Evolutionary conservation across 2,797 vertebrate species (phyloP).

Genomic region (Anguilla marmorata): DNA sequence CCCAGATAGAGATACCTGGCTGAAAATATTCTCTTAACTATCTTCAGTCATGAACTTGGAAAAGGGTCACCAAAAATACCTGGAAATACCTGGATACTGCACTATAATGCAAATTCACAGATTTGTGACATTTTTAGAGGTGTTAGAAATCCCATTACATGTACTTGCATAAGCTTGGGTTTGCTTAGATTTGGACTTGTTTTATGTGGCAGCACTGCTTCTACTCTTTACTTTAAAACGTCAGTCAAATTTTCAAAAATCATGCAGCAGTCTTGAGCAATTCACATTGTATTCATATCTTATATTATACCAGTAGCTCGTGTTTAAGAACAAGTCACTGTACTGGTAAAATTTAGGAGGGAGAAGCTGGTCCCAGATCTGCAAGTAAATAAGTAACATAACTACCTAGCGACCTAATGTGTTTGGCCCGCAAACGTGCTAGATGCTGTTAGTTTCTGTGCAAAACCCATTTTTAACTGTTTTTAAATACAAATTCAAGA

Average conservation of each 20-base stretch:
- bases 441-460: too few species aligned
- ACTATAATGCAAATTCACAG: too few species aligned
- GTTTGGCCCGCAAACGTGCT: background rate
- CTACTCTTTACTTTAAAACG: too few species aligned
- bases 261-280: too few species aligned
- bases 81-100: background rate
- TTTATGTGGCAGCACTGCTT: background rate
- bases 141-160: background rate
- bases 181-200: background rate
- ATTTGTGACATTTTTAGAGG: background rate
- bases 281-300: too few species aligned
- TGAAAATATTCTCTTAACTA: background rate
- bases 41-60: background rate
- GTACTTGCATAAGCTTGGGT: background rate
- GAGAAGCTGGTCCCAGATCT: background rate
- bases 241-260: too few species aligned
- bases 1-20: background rate
- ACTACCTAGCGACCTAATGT: background rate
- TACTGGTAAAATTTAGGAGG: background rate
- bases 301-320: too few species aligned
- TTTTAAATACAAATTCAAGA: too few species aligned
- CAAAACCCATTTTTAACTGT: too few species aligned
- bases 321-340: background rate
- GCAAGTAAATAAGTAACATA: background rate
- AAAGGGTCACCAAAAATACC: background rate